Conservation (phyloP, 2,113 vertebrate species). For the Nyctereutes procyonoides region DNA sequence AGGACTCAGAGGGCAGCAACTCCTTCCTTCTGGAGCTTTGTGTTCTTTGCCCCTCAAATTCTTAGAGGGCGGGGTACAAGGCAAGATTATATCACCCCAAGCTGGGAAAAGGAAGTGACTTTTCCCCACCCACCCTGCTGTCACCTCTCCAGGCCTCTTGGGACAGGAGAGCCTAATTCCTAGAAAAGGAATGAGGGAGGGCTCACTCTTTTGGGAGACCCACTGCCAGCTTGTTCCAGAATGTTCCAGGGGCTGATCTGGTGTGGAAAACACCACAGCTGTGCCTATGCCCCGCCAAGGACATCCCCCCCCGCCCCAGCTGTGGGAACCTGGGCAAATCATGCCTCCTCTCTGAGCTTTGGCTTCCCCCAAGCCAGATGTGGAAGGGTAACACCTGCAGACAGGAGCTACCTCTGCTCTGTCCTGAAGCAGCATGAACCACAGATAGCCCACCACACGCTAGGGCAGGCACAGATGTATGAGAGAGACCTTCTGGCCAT, state of each 20-base stretch:
- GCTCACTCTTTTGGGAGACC: not conserved
- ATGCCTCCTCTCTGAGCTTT: not conserved
- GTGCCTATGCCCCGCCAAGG: slow-evolving; percentile 1
- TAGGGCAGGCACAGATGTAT: not conserved
- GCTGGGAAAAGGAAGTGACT: not conserved
- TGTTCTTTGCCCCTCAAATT: not conserved
- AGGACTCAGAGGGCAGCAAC: no score
- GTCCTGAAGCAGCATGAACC: not conserved
- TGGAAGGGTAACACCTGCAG: not conserved
- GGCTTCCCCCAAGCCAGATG: not conserved
- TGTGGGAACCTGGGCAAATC: not conserved
- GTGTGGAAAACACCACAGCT: slow-evolving; percentile 66
- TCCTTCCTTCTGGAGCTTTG: not conserved
- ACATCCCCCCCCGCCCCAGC: not conserved
- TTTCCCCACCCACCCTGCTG: rapidly evolving
- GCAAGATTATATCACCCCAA: no score
- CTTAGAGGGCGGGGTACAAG: not conserved
- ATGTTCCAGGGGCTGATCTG: slow-evolving; percentile 57
- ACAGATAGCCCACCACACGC: not conserved
- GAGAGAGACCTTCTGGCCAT: not conserved
- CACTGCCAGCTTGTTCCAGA: slow-evolving; percentile 48
- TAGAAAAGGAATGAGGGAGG: slow-evolving; percentile 49
- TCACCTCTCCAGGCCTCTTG: not conserved
- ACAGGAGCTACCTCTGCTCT: not conserved
- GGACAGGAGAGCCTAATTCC: not conserved